Evolutionary conservation across 2,797 vertebrate species (phyloP), one percentile per base, ranked within the genome.

Genomic region (Gymnoscopelus braueri): DNA sequence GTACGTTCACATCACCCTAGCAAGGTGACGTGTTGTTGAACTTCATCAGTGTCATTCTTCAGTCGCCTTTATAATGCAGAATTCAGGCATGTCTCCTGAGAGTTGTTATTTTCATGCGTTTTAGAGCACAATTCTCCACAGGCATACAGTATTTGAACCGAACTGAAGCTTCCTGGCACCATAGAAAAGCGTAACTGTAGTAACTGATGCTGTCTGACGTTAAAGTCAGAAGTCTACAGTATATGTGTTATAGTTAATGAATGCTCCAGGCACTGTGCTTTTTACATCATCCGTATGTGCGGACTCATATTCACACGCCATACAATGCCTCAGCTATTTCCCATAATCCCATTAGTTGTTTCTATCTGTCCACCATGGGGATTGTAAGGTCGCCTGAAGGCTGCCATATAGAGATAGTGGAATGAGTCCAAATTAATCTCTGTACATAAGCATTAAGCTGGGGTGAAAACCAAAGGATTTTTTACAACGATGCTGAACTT

Each of bases 11-110:
- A 63, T 71, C 73, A 74, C 53, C 60, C 58, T 23, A 4, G 47
- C 35, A 11, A 63, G 66, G 39, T 44, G 39, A 10, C 39, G 39
- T 60, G 71, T 66, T 9, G 47, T 55, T 77, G 75, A 71, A 55
- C 79, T 80, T 82, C 67, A 79, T 81, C 75, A 78, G 58, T 82
- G 63, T 69, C 60, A 59, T 83, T 87, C 86, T 82, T 64, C 77
- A 77, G 58, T 73, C n/a, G n/a, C 84, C 80, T 80, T 89, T 85
- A 19, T 19, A 29, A 82, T 57, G 71, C 79, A 70, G 67, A 84
- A 70, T 80, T 74, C 53, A 52, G 0, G 1, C 3, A 6, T 44
- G 62, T 76, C 77, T 72, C 79, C 64, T 8, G 14, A 63, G 78
- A 85, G 63, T 54, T 48, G 75, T 62, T 74, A 72, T 63, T 51